phyloP scores from a whole-genome alignment of 2,888 invertebrate genomes.

The Drymonia ruficornis region DNA sequence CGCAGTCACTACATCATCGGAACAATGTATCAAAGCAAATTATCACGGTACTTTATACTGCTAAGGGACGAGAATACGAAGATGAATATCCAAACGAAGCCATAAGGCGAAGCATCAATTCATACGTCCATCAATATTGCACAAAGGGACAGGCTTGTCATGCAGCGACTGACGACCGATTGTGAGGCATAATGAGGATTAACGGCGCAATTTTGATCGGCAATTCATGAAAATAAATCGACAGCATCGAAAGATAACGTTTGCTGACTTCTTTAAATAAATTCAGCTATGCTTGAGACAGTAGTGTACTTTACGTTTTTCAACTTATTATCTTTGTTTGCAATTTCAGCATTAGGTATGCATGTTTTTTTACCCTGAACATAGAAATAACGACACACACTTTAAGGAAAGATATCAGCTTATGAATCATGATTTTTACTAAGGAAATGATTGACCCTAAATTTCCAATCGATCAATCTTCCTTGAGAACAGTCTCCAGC shows the following conservation, averaged over 20 bases:
- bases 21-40: not conserved
- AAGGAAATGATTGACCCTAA: not conserved
- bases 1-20: too few relatives aligned
- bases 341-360: too few relatives aligned
- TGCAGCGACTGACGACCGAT: constrained; percentile 41
- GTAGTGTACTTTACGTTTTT: too few relatives aligned
- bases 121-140: constrained; percentile 62
- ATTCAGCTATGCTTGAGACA: not conserved
- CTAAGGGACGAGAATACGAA: not conserved
- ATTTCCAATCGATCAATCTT: constrained; percentile 2
- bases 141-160: constrained; percentile 43
- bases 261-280: not conserved
- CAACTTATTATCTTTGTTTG: too few relatives aligned
- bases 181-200: constrained; percentile 49
- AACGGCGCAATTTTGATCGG: constrained; percentile 45
- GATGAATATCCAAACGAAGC: constrained; percentile 26
- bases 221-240: constrained; percentile 35
- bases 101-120: constrained; percentile 41
- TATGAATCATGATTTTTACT: too few relatives aligned
- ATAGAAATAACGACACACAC: too few relatives aligned
- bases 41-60: not conserved
- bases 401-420: too few relatives aligned
- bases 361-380: too few relatives aligned
- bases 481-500: not conserved
- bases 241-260: constrained; percentile 13